Evolutionary conservation across 2,797 vertebrate genomes (phyloP), one percentile per base, ranked within the genome.

Genomic region (Aplochiton taeniatus): DNA sequence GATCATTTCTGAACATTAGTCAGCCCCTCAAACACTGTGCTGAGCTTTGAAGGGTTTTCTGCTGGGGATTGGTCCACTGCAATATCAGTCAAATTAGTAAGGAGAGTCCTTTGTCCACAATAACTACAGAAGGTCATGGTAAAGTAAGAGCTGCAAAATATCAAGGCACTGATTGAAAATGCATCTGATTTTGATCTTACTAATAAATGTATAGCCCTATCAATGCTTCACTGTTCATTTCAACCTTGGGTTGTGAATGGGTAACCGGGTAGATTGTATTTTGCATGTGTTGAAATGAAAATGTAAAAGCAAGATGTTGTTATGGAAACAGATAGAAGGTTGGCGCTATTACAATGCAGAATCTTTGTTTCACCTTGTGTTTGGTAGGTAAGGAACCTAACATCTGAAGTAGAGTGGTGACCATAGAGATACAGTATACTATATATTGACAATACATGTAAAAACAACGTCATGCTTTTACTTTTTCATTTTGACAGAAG

Each of bases 111-210:
- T 42, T 46, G 54, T 58, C 63, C 49, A 17, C 49, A 48, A 57
- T 58, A 10, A 72, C 52, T 49, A 42, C 54, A 65, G 18, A 59
- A 41, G 42, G 11, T 45, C 41, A 59, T 73, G 61, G 56, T 65
- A 50, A 44, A 46, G 61, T 31, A 18, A 20, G 42, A 10, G 9
- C 65, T 53, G 44, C 12, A 46, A 11, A 51, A 43, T 11, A 20
- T 47, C 60, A 62, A 51, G 31, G 43, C 31, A 31, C 31, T 49
- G 31, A n/a, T 17, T 46, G 42, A 63, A 41, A 58, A 45, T 20
- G 17, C 17, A 16, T 13, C 9, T 51, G n/a, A 41, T 0, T 11
- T 16, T 59, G 13, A 31, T 6, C 17, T 56, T 52, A 41, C 9
- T 10, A 14, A 61, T 65, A 41, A 17, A 10, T 41, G 31, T 31